These are phyloP conservation scores for Progne subis DNA, from an alignment of 2,113 vertebrate genomes.

Conservation along the genomic window DNA sequence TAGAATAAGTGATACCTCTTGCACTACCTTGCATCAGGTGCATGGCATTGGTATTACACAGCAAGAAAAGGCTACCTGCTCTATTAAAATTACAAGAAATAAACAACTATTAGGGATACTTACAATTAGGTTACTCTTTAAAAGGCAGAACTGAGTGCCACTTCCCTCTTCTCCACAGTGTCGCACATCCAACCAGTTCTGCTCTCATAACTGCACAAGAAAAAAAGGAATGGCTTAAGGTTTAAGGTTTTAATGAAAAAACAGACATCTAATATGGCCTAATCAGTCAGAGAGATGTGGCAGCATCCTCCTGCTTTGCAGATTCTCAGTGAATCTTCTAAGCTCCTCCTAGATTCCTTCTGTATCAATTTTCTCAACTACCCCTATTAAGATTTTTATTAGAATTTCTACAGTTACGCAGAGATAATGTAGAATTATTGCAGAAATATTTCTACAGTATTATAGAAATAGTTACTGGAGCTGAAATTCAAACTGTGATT, in stretches of 20 bases:
- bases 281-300: not conserved
- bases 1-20: not conserved
- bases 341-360: not conserved
- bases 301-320: not conserved
- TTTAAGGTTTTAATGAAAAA: not conserved
- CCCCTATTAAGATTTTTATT: not conserved
- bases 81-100: not conserved
- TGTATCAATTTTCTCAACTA: not conserved
- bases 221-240: not conserved
- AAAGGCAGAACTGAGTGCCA: not conserved
- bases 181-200: not conserved
- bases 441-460: not conserved
- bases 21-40: not conserved
- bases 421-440: not conserved
- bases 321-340: not conserved
- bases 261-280: not conserved
- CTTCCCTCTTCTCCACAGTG: not conserved
- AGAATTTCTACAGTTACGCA: not conserved
- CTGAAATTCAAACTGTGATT: not conserved
- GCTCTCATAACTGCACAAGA: not conserved
- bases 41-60: not conserved
- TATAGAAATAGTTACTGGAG: not conserved
- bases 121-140: not conserved
- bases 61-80: not conserved
- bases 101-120: not conserved